Conservation (phyloP, 2,113 vertebrate species). For the Sclerurus mexicanus region DNA sequence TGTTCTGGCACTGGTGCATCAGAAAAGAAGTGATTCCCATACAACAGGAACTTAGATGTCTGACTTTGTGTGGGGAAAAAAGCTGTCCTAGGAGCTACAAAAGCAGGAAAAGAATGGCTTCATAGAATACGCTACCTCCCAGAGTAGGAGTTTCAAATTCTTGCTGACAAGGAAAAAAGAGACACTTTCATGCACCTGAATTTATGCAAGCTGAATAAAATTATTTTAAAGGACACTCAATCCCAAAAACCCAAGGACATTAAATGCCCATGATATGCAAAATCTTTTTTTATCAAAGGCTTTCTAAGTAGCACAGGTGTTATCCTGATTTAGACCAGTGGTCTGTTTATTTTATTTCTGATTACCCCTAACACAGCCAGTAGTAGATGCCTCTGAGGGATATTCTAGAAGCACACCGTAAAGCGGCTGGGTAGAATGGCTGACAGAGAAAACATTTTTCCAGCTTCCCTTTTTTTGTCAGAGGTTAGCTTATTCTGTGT, state of each 20-base stretch:
- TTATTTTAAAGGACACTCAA: neutral
- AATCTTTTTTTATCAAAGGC: neutral
- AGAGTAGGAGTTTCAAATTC: slow-evolving; percentile 13
- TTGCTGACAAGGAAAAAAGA: neutral
- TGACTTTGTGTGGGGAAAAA: slow-evolving; percentile 51
- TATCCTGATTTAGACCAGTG: neutral
- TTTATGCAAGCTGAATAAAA: neutral
- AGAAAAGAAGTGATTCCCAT: slow-evolving; percentile 29
- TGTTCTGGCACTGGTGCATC: neutral
- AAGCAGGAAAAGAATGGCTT: slow-evolving; percentile 53
- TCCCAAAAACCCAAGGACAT: neutral
- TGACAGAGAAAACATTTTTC: neutral
- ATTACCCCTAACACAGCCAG: neutral
- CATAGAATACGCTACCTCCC: neutral
- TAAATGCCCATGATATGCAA: neutral
- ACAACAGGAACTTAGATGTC: slow-evolving; percentile 51
- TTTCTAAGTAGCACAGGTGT: neutral
- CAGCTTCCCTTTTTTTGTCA: neutral
- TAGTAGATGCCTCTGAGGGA: neutral
- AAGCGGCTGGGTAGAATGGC: neutral
- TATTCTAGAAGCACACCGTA: neutral
- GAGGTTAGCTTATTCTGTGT: neutral
- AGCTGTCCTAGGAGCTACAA: slow-evolving; percentile 57
- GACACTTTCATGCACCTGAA: neutral
- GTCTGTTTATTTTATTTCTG: neutral